Percentiles rank a stretch among this genome's conserved stretches.
Conservation (phyloP, 2,113 vertebrate genomes). For the Phylloscopus trochiloides region DNA sequence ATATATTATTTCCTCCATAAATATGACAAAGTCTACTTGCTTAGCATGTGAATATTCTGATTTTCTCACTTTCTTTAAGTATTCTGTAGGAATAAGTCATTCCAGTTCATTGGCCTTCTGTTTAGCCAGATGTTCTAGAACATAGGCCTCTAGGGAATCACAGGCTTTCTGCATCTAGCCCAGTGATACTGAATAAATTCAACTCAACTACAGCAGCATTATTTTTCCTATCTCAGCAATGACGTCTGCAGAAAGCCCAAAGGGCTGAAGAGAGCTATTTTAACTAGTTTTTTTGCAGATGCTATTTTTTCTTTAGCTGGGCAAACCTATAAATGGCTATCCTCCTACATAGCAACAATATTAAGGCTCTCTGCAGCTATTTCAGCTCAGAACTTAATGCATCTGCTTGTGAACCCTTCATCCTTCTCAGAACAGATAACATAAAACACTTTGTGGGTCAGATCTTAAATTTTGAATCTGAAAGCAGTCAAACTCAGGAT, state of each 20-base stretch:
- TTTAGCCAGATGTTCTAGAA: constrained; percentile 1
- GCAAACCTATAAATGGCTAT: constrained; percentile 46
- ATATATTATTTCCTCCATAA: background rate
- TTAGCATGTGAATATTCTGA: background rate
- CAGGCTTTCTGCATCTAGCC: background rate
- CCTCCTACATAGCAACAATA: constrained; percentile 31
- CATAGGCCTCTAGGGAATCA: background rate
- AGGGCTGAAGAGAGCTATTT: constrained; percentile 51
- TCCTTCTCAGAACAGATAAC: background rate
- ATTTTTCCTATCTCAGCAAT: constrained; percentile 23
- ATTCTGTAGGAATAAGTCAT: background rate
- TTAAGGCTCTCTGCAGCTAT: background rate
- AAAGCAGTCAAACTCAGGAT: background rate
- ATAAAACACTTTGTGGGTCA: background rate
- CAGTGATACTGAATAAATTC: background rate
- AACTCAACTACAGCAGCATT: background rate
- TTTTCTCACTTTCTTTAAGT: background rate
- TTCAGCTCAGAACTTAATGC: constrained; percentile 19
- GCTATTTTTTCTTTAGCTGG: constrained; percentile 38
- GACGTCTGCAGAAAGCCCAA: constrained; percentile 13
- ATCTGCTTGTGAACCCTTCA: background rate
- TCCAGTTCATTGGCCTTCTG: background rate
- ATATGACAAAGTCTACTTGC: background rate
- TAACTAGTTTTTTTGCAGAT: constrained; percentile 14
- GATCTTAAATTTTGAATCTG: background rate